Conservation (phyloP, 2,888 invertebrate genomes). For the Tortricodes alternella region DNA sequence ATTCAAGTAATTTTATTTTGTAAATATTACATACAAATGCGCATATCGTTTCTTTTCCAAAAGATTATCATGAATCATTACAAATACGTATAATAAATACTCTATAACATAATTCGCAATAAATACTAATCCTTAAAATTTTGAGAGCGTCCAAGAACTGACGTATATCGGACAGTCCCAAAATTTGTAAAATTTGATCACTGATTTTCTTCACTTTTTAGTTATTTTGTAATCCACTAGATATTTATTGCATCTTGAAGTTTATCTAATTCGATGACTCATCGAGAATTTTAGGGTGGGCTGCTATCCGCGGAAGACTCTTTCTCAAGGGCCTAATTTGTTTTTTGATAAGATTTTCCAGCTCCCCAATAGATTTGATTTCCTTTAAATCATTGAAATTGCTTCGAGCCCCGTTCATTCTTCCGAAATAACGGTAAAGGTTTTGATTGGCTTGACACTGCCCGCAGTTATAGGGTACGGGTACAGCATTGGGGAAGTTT, state of each 20-base stretch:
- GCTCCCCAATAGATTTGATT: conserved; percentile 62
- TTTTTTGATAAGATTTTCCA: conserved; percentile 66
- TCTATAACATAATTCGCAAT: conserved; percentile 19
- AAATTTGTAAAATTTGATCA: conserved; percentile 49
- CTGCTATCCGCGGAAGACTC: conserved; percentile 59
- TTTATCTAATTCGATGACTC: conserved; percentile 45
- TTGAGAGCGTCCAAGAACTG: conserved; percentile 75
- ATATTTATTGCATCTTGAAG: conserved; percentile 39
- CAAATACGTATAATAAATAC: conserved; percentile 31
- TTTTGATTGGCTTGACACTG: conserved; percentile 76
- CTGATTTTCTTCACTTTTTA: not conserved
- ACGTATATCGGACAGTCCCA: conserved; percentile 69
- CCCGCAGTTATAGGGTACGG: conserved; percentile 84
- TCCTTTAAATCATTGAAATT: conserved; percentile 65
- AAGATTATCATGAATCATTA: not conserved
- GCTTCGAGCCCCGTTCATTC: conserved; percentile 65
- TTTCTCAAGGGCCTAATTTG: conserved; percentile 67
- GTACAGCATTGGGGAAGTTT: conserved; percentile 83
- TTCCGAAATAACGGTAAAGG: conserved; percentile 60
- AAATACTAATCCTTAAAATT: conserved; percentile 47
- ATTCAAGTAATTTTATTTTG: conserved; percentile 38
- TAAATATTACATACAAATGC: conserved; percentile 60
- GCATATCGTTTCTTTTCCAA: conserved; percentile 38
- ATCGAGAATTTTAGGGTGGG: conserved; percentile 58
- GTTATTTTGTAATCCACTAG: conserved; percentile 32